Evolutionary conservation across 2,888 invertebrate species (phyloP), one percentile per base, ranked within the genome.

Genomic region (Eumacrocentrus americanus): DNA sequence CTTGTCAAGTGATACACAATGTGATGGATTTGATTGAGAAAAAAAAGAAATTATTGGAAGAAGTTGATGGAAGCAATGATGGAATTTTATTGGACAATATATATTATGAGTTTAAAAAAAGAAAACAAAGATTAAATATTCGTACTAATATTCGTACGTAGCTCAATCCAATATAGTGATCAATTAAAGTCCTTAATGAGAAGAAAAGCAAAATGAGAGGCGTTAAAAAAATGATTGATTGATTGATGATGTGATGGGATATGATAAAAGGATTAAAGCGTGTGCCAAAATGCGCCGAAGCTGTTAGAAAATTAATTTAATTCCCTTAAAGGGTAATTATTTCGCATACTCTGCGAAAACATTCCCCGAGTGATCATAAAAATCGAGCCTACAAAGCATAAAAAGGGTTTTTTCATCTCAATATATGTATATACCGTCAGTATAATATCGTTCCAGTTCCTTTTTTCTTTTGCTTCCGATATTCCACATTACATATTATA

Each of bases 11-110:
- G 9, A 35, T 35, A 11, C 9, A 35, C 2, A 9, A 35, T 7
- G 2, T 4, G 9, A 35, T 35, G 9, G 2, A 35, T 35, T 35
- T 35, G n/a, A n/a, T n/a, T n/a, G n/a, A n/a, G n/a, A n/a, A n/a
- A n/a, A n/a, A n/a, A n/a, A n/a, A n/a, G n/a, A n/a, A n/a, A n/a
- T n/a, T n/a, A n/a, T n/a, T n/a, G n/a, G n/a, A n/a, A n/a, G n/a
- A n/a, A n/a, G n/a, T n/a, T n/a, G n/a, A n/a, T n/a, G 20, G 22
- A 12, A 14, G n/a, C 11, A 14, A 29, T 14, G 12, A 29, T 48
- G 46, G 62, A 48, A 50, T 67, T 65, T 63, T 67, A 69, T 69
- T 65, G 68, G 74, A 74, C 74, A 74, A 74, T 74, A 73, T 70
- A 70, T 70, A 65, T 69, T 65, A 71, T 66, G 70, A 71, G 69